Evolutionary conservation across 1,140 invertebrate species (phyloP).

Genomic region (Drosophila athabasca): DNA sequence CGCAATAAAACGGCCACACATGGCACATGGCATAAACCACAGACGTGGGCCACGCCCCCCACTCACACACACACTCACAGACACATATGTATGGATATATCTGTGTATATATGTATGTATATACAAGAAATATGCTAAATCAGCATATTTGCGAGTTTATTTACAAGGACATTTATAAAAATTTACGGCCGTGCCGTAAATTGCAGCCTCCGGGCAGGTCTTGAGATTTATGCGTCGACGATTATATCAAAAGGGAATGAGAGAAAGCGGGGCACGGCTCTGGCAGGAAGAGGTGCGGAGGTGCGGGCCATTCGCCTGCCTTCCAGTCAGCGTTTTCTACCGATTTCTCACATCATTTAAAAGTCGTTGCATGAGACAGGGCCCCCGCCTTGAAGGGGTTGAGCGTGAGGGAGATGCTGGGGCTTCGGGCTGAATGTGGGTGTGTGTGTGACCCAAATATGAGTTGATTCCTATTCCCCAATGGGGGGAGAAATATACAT

Average conservation of each 20-base stretch:
- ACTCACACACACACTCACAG: constrained; percentile 14
- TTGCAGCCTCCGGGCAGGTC: constrained; percentile 79
- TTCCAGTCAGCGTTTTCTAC: constrained; percentile 33
- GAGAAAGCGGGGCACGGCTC: not conserved
- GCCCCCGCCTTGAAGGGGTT: constrained; percentile 17
- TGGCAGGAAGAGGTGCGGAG: constrained; percentile 10
- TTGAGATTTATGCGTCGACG: constrained; percentile 75
- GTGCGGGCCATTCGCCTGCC: constrained; percentile 8
- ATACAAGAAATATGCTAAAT: constrained; percentile 78
- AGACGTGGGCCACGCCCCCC: constrained; percentile 67
- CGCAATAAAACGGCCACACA: constrained; percentile 74
- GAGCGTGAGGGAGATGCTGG: too few species aligned
- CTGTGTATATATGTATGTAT: constrained; percentile 19
- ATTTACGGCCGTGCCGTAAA: constrained; percentile 78
- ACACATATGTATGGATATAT: not conserved
- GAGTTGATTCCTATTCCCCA: too few species aligned
- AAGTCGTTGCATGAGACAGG: constrained; percentile 53
- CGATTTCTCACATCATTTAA: constrained; percentile 68
- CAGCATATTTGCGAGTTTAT: constrained; percentile 82
- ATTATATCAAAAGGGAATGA: constrained; percentile 54
- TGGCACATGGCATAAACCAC: constrained; percentile 70
- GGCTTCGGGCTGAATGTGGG: too few species aligned
- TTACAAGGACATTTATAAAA: constrained; percentile 83
- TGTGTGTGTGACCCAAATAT: too few species aligned
- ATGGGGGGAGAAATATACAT: too few species aligned